phyloP scores from a whole-genome alignment of 2,888 invertebrate genomes.

The Clostera curtula region DNA sequence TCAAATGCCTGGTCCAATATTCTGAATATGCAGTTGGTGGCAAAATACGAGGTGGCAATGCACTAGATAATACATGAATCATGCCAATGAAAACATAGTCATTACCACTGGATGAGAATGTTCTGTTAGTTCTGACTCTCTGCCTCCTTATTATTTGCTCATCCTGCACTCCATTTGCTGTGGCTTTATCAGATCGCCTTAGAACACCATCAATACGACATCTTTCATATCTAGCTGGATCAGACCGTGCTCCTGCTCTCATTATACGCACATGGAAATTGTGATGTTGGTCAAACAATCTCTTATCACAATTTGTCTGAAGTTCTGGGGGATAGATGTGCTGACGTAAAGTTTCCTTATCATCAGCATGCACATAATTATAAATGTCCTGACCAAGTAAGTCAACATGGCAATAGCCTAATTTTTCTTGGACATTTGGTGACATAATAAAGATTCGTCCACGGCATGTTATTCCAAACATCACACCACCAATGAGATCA shows the following conservation, averaged over 20 bases:
- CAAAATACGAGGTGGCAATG: constrained; percentile 74
- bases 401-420: constrained; percentile 92
- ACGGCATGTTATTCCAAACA: constrained; percentile 84
- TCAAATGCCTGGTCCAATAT: constrained; percentile 91
- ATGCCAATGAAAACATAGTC: constrained; percentile 82
- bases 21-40: constrained; percentile 83
- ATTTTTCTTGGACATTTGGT: constrained; percentile 85
- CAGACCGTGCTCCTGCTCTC: constrained; percentile 81
- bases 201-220: constrained; percentile 81
- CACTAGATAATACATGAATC: constrained; percentile 76
- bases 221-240: constrained; percentile 81
- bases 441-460: constrained; percentile 92
- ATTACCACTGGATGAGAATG: constrained; percentile 75
- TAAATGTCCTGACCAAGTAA: constrained; percentile 91
- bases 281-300: constrained; percentile 63
- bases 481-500: constrained; percentile 84
- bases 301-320: constrained; percentile 45
- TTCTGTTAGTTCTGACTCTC: constrained; percentile 67
- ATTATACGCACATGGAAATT: constrained; percentile 76
- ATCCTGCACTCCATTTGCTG: constrained; percentile 64
- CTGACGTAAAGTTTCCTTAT: constrained; percentile 82
- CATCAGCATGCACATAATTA: constrained; percentile 88
- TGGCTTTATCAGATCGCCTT: constrained; percentile 74
- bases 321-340: constrained; percentile 78
- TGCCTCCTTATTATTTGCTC: constrained; percentile 67